Conservation (phyloP, 1,140 invertebrate species). For the Trichomalopsis sarcophagae region DNA sequence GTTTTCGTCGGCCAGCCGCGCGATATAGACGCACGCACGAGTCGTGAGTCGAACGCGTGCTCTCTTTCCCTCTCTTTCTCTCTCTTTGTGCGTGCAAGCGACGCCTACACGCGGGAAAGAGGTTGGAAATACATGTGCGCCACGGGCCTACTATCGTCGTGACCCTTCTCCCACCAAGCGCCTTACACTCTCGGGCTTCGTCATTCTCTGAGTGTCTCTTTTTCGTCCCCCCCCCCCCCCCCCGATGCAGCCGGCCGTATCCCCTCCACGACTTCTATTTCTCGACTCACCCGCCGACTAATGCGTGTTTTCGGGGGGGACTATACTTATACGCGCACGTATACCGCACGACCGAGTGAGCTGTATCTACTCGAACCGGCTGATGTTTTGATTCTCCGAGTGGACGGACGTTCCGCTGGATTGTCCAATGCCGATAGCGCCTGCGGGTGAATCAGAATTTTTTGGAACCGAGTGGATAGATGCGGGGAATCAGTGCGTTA, state of each 20-base stretch:
- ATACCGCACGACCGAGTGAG: neutral
- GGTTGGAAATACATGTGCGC: conserved; percentile 44
- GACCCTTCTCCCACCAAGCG: conserved; percentile 40
- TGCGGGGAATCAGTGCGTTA: neutral
- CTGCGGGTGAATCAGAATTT: too few relatives aligned
- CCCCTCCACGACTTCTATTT: conserved; percentile 33
- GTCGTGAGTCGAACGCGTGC: neutral
- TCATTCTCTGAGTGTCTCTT: conserved; percentile 15
- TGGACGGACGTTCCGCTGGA: neutral
- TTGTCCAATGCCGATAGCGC: too few relatives aligned
- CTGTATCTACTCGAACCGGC: neutral
- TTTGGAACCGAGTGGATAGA: neutral
- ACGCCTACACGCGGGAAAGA: conserved; percentile 30
- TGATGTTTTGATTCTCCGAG: neutral
- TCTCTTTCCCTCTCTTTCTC: too few relatives aligned
- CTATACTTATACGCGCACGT: neutral
- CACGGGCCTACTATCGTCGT: neutral
- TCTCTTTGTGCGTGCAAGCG: neutral
- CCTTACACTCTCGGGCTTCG: neutral
- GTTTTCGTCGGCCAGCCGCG: neutral
- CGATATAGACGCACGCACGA: neutral
- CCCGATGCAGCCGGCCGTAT: neutral
- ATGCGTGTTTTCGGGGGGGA: neutral
- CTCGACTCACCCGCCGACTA: neutral
- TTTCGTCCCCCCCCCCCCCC: too few relatives aligned